These are phyloP conservation scores for Cheilosia variabilis DNA, from an alignment of 2,888 invertebrate genomes.

Conservation along the genomic window DNA sequence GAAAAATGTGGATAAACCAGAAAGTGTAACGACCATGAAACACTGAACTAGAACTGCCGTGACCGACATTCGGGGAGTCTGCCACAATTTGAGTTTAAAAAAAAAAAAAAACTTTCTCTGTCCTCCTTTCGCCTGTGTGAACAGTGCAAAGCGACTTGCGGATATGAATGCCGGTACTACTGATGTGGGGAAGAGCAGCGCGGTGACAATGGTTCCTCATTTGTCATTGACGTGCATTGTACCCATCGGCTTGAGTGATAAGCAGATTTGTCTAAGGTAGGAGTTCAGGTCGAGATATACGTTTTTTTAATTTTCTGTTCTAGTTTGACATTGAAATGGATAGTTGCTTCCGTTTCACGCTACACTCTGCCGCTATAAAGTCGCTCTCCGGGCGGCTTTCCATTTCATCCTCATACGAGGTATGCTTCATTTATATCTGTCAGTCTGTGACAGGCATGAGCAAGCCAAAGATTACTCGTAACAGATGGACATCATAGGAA, in stretches of 20 bases:
- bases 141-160: conserved; percentile 40
- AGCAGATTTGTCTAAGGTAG: background rate
- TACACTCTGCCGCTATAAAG: background rate
- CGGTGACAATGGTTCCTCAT: conserved; percentile 16
- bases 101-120: background rate
- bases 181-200: background rate
- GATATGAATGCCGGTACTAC: background rate
- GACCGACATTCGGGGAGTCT: conserved; percentile 37
- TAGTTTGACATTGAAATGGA: conserved; percentile 23
- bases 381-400: background rate
- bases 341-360: background rate
- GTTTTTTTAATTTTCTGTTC: background rate
- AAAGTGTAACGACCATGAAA: conserved; percentile 52
- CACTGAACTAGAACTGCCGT: conserved; percentile 66
- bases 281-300: background rate
- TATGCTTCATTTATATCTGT: conserved; percentile 44
- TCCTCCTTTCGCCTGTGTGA: background rate
- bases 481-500: conserved; percentile 1
- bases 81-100: conserved; percentile 6
- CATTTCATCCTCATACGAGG: conserved; percentile 12
- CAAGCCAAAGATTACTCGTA: background rate
- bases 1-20: conserved; percentile 15
- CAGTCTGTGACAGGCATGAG: conserved; percentile 42
- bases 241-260: conserved; percentile 23
- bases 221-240: conserved; percentile 17